Conservation (phyloP, 2,888 invertebrate species). For the Antheraea assamensis region DNA sequence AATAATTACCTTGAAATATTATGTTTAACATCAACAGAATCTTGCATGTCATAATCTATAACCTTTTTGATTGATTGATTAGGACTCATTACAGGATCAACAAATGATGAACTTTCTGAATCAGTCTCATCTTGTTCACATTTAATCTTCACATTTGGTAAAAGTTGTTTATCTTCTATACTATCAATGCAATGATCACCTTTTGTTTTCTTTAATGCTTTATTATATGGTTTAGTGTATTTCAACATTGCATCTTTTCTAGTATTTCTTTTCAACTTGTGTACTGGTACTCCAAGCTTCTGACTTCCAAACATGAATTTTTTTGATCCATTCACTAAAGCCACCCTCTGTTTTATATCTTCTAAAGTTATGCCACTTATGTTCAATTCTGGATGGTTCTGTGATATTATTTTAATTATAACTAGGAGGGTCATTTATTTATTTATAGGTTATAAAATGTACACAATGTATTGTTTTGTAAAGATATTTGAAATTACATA, state of each 20-base stretch:
- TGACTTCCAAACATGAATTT: constrained; percentile 74
- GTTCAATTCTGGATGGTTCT: constrained; percentile 89
- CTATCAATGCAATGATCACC: constrained; percentile 55
- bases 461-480: not conserved
- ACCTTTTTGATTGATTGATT: constrained; percentile 62
- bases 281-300: constrained; percentile 57
- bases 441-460: not conserved
- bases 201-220: constrained; percentile 58
- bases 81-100: constrained; percentile 71
- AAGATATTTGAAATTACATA: not conserved
- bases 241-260: constrained; percentile 61
- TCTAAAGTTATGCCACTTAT: constrained; percentile 89
- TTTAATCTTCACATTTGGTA: constrained; percentile 73
- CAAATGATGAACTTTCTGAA: constrained; percentile 76
- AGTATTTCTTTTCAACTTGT: constrained; percentile 59
- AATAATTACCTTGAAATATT: constrained; percentile 55
- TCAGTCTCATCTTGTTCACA: constrained; percentile 71
- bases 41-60: constrained; percentile 62
- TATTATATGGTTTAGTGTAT: constrained; percentile 48
- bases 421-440: not conserved
- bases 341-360: constrained; percentile 80
- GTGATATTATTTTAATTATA: constrained; percentile 37
- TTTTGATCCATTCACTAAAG: constrained; percentile 75
- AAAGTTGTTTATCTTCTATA: constrained; percentile 56
- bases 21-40: constrained; percentile 58